A percentile compares a stretch with the other conserved stretches of the same genome.
phyloP scores from a whole-genome alignment of 2,888 invertebrate genomes.

The Stegophylla sp. region DNA sequence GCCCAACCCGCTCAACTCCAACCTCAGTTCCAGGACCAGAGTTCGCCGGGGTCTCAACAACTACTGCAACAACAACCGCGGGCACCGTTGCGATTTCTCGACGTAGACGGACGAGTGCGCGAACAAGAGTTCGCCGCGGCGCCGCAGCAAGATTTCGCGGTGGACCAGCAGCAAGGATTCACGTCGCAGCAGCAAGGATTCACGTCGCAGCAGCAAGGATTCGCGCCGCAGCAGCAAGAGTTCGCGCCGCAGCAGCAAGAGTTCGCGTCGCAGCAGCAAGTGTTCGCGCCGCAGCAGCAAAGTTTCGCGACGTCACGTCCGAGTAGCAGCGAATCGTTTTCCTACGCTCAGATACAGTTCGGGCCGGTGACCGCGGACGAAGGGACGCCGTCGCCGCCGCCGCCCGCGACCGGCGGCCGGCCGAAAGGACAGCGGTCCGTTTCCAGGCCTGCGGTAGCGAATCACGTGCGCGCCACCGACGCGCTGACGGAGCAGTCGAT shows the following conservation, averaged over 20 bases:
- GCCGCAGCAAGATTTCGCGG: background rate
- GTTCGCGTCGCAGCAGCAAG: background rate
- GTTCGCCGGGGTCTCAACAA: background rate
- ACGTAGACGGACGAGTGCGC: background rate
- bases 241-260: background rate
- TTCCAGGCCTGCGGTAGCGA: background rate
- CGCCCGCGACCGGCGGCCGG: background rate
- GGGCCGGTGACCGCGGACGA: background rate
- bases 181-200: no score
- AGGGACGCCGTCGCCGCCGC: background rate
- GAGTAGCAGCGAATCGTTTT: conserved; percentile 20
- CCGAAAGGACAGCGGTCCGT: conserved; percentile 46
- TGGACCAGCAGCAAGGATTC: background rate
- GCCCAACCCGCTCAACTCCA: background rate
- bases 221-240: background rate
- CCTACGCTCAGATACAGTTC: conserved; percentile 46
- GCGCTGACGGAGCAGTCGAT: conserved; percentile 12
- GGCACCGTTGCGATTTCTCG: conserved; percentile 13
- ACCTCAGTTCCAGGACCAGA: conserved; percentile 3
- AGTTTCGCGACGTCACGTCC: background rate
- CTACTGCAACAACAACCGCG: background rate
- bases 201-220: background rate
- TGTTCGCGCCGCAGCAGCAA: background rate
- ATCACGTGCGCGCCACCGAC: background rate
- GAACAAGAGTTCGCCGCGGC: background rate